Evolutionary conservation across 1,140 invertebrate genomes (phyloP), one percentile per base, ranked within the genome.

Genomic region (Neotoxoptera formosana): DNA sequence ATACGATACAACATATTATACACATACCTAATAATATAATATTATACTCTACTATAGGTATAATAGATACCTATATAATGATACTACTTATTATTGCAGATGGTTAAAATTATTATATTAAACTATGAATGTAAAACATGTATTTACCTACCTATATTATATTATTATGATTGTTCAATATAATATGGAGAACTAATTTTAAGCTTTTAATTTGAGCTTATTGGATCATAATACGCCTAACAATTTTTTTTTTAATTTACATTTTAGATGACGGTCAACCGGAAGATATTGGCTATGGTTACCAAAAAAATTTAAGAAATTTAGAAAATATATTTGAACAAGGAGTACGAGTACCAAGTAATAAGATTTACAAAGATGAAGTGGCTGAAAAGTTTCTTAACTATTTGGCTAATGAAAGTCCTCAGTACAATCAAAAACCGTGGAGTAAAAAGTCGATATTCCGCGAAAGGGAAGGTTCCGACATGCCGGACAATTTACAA

Each of bases 271-370:
- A 94, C 84, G 94, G 94, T 21, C 94, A 94, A 91, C 94, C 94
- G 30, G 94, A 94, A 94, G 94, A 94, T 56, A 94, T 94, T 45
- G 94, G 94, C 21, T 94, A 94, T 90, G 94, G 94, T 56, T 94
- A 94, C 89, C 94, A 94, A 51, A 94, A 94, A 91, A 93, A 93
- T 11, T 60, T 93, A 56, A 84, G 48, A 53, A 93, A 93, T 86
- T 86, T 86, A 45, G 91, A 86, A 56, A 93, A 56, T 84, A 53
- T 86, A 25, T 93, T 86, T n/a, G 91, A 86, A 53, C 81, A 84
- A 56, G 91, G 11, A 41, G 20, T 36, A 7, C 88, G n/a, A 41
- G 20, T 81, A 25, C 88, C 88, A 36, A 41, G 9, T 11, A 84
- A 41, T 41, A 48, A 84, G 34, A 86, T 56, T 41, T n/a, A 83